Conservation (phyloP, 2,888 invertebrate genomes). For the Disparrhopalites patrizii region DNA sequence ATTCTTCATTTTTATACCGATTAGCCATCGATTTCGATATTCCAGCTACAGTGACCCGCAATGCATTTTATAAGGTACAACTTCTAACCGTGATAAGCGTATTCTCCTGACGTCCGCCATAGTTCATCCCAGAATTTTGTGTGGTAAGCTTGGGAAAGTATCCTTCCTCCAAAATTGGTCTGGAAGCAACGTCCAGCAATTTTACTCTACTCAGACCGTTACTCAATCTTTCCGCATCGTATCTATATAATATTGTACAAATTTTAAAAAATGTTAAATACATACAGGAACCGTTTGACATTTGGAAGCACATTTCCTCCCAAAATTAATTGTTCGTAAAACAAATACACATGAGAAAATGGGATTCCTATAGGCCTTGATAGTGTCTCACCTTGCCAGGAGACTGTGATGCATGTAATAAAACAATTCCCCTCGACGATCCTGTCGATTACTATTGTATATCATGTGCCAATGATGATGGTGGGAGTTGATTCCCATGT, state of each 20-base stretch:
- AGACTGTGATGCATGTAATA: conserved; percentile 73
- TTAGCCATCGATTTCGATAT: background rate
- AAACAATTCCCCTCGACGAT: conserved; percentile 73
- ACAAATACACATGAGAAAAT: too few relatives aligned
- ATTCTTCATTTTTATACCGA: too few relatives aligned
- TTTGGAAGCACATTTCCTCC: too few relatives aligned
- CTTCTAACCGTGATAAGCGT: conserved; percentile 33
- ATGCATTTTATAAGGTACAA: too few relatives aligned
- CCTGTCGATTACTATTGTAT: conserved; percentile 61
- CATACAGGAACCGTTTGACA: too few relatives aligned
- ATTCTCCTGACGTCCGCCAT: conserved; percentile 40
- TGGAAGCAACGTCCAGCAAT: conserved; percentile 61
- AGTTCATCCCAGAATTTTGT: conserved; percentile 32
- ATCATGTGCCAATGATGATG: conserved; percentile 92
- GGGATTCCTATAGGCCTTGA: too few relatives aligned
- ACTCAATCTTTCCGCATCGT: conserved; percentile 71
- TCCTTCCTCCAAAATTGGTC: conserved; percentile 65
- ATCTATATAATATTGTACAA: conserved; percentile 56
- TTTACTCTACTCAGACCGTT: conserved; percentile 65
- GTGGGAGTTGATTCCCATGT: conserved; percentile 73
- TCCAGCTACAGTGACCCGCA: too few relatives aligned
- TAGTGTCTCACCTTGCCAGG: conserved; percentile 56
- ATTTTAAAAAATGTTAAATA: too few relatives aligned
- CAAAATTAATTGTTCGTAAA: too few relatives aligned
- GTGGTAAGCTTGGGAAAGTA: conserved; percentile 71